Base-by-base conservation (phyloP, 2,888 invertebrate genomes). In the Drosophila ezoana region DNA sequence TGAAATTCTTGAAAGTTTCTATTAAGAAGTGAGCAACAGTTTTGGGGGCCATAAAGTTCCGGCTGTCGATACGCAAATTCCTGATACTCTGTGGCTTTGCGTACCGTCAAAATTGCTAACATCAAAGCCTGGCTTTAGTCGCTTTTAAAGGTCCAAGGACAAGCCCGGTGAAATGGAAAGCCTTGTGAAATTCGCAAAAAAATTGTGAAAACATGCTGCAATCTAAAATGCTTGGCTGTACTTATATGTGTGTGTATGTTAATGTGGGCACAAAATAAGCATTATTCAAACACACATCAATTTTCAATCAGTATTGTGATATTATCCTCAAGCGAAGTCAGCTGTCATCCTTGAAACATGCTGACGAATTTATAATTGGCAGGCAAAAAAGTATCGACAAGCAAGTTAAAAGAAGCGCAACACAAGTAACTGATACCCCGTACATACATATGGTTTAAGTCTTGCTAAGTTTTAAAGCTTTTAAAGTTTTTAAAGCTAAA, bases 321-420 rank as follows among this genome's bases (percentile, higher is more conserved):
- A 59, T 76, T 53, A 72, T 63, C 18, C 43, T 28, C 35, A 18
- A 0, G 14, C 23, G n/a, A 57, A 38, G 38, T 33, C 49, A 49
- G 47, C 47, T 60, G 60, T 18, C 37, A 44, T 23, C 35, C 32
- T 47, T 8, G n/a, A 51, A 45, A 49, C 41, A 44, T 35, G 60
- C 66, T 60, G 67, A 72, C 63, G 72, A 64, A 67, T 67, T 71
- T 72, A 51, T 58, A 67, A 76, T 75, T 76, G 76, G 20, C 69
- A 58, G 45, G 45, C 37, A 56, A 52, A 60, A 60, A 51, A 56
- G 52, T 48, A 43, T 52, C 51, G 38, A 13, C 44, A 38, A 33
- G 33, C 28, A 35, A 20, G 44, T 18, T 9, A 3, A 28, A 28
- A 8, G 28, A 28, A 28, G 8, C 11, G 10, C 32, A 11, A 8